Percentiles rank a stretch among this genome's conserved stretches.
phyloP scores from a whole-genome alignment of 2,797 vertebrate species.

The Rhadinocentrus ornatus region DNA sequence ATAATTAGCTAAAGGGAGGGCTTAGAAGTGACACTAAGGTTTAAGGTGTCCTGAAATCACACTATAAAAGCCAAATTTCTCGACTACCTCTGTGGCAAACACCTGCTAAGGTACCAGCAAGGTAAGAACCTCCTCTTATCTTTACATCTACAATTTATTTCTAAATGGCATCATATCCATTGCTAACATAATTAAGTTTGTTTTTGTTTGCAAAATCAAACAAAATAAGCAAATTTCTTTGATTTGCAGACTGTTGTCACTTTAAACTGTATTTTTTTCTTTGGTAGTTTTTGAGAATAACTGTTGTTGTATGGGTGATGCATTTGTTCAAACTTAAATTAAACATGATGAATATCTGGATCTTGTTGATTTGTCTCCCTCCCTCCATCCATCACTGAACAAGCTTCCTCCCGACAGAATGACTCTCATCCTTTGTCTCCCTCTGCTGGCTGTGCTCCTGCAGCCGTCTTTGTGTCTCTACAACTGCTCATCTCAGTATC shows the following conservation, averaged over 20 bases:
- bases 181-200: background rate
- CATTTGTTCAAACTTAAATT: background rate
- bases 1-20: constrained; percentile 44
- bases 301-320: background rate
- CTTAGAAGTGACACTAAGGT: constrained; percentile 52
- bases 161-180: background rate
- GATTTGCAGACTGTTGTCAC: background rate
- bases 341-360: background rate
- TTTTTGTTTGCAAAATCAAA: background rate
- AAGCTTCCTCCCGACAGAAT: constrained; percentile 39
- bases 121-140: constrained; percentile 52
- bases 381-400: background rate
- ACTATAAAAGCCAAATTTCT: constrained; percentile 70
- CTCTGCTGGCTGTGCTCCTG: constrained; percentile 69
- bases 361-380: constrained; percentile 3
- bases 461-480: constrained; percentile 65
- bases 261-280: background rate
- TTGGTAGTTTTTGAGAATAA: background rate
- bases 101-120: constrained; percentile 52
- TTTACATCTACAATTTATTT: background rate
- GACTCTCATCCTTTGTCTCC: constrained; percentile 58
- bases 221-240: background rate
- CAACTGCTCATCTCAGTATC: constrained; percentile 77
- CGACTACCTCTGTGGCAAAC: constrained; percentile 27
- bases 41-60: constrained; percentile 52